phyloP scores from a whole-genome alignment of 2,113 vertebrate species.

The Condylura cristata region DNA sequence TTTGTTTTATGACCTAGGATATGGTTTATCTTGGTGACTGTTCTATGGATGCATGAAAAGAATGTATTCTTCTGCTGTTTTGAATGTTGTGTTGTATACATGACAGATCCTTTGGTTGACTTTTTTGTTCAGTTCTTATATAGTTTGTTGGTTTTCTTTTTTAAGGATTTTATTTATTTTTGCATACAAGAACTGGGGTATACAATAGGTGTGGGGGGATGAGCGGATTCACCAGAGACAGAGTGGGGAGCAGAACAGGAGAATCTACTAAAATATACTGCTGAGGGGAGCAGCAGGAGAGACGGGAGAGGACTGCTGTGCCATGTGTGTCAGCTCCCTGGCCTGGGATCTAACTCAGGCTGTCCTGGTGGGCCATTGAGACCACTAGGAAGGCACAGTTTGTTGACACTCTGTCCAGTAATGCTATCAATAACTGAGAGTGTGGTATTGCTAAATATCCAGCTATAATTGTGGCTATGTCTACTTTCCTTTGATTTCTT shows the following conservation, averaged over 20 bases:
- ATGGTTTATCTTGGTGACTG: background rate
- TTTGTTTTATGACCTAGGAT: background rate
- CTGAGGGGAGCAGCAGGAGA: no score
- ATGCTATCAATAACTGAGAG: background rate
- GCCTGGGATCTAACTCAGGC: no score
- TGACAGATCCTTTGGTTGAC: conserved; percentile 12
- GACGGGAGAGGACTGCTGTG: no score
- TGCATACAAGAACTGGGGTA: no score
- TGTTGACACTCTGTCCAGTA: background rate
- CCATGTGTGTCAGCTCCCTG: no score
- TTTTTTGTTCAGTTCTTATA: conserved; percentile 17
- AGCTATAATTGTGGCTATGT: background rate
- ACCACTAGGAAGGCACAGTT: no score
- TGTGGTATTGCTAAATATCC: background rate
- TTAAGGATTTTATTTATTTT: no score
- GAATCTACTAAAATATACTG: no score
- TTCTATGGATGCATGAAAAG: conserved; percentile 12
- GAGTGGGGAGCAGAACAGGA: no score
- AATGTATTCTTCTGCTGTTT: background rate
- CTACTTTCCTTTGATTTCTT: background rate
- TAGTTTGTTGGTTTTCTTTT: background rate
- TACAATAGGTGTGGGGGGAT: no score
- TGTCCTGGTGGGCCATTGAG: no score
- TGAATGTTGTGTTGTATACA: background rate
- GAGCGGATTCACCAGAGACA: no score